Conservation (phyloP, 2,888 invertebrate genomes). For the Holacanthella duospinosa region DNA sequence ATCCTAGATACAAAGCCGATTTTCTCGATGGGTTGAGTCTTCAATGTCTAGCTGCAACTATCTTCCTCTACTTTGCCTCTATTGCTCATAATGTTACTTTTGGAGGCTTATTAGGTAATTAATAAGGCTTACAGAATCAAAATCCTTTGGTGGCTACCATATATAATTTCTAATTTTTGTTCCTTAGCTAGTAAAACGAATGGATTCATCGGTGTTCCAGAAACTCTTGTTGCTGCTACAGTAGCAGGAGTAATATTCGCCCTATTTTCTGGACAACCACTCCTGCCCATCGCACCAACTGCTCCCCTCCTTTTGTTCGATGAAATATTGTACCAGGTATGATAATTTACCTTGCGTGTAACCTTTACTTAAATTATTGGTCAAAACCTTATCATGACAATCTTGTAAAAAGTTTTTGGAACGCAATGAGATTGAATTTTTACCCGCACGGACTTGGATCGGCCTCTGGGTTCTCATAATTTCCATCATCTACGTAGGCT, state of each 20-base stretch:
- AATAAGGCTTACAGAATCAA: no score
- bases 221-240: conserved; percentile 3
- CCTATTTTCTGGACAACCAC: conserved; percentile 78
- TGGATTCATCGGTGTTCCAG: conserved; percentile 5
- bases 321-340: conserved; percentile 63
- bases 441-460: conserved; percentile 77
- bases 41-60: conserved; percentile 2
- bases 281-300: conserved; percentile 87
- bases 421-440: conserved; percentile 64
- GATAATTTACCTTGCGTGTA: conserved; percentile 15
- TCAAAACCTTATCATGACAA: conserved; percentile 14
- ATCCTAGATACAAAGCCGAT: conserved; percentile 45
- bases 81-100: conserved; percentile 7
- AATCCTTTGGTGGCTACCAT: no score
- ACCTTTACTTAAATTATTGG: not conserved
- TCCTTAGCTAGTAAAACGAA: conserved; percentile 2
- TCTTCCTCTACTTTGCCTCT: conserved; percentile 8
- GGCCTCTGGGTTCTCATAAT: conserved; percentile 85
- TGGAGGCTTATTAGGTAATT: conserved; percentile 7
- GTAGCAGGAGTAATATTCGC: conserved; percentile 56
- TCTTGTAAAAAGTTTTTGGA: conserved; percentile 57
- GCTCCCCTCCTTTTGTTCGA: conserved; percentile 90
- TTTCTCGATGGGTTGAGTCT: not conserved
- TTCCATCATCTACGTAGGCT: conserved; percentile 66
- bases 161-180: not conserved